Conservation (phyloP, 2,888 invertebrate genomes). For the Lacanobia wlatinum region DNA sequence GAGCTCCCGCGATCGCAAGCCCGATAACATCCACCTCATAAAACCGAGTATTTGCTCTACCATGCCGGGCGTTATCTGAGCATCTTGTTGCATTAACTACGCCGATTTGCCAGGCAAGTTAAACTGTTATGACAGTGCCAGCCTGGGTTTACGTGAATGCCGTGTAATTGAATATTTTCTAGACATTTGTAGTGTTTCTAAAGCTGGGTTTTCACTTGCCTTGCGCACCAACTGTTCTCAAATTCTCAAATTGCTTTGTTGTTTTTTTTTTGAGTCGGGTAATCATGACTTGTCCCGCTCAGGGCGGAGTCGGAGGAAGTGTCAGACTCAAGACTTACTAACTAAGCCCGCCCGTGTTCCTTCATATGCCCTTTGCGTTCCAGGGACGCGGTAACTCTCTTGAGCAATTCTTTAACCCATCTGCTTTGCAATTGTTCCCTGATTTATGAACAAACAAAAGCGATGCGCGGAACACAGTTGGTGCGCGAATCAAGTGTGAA, state of each 20-base stretch:
- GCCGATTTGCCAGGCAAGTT: slow-evolving; percentile 60
- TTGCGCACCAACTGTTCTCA: not conserved
- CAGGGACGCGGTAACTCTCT: no score
- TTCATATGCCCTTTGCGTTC: no score
- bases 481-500: not conserved
- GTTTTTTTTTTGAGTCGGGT: not conserved
- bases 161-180: slow-evolving; percentile 61
- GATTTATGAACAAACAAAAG: not conserved
- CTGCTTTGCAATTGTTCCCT: not conserved
- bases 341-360: no score
- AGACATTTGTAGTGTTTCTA: slow-evolving; percentile 18
- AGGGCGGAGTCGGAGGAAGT: no score
- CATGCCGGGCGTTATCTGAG: slow-evolving; percentile 51
- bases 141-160: slow-evolving; percentile 47
- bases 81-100: slow-evolving; percentile 66
- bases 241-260: not conserved
- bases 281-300: no score
- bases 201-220: slow-evolving; percentile 4
- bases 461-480: not conserved
- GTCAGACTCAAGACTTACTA: no score
- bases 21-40: slow-evolving; percentile 58
- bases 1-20: slow-evolving; percentile 47
- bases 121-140: slow-evolving; percentile 54
- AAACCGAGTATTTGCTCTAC: slow-evolving; percentile 55
- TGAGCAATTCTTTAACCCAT: no score